Conservation (phyloP, 2,797 vertebrate genomes). For the Lagocephalus sceleratus region DNA sequence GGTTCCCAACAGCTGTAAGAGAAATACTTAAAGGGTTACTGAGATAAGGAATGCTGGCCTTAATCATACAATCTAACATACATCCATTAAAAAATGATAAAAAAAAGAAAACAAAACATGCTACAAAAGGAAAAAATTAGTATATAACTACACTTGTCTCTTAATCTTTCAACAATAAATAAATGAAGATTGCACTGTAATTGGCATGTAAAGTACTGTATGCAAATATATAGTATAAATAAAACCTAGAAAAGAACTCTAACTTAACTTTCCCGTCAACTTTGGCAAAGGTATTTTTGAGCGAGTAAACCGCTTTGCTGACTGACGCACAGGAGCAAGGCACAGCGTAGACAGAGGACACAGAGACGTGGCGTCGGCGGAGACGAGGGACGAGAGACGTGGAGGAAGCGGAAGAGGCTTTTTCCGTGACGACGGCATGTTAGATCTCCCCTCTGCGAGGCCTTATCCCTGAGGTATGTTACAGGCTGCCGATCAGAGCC, state of each 20-base stretch:
- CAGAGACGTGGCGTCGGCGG: slow-evolving; percentile 14
- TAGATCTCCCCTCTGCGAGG: slow-evolving; percentile 82
- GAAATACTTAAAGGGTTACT: slow-evolving; percentile 87
- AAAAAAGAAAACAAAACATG: slow-evolving; percentile 82
- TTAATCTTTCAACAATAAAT: slow-evolving; percentile 99
- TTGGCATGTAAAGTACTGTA: slow-evolving; percentile 99
- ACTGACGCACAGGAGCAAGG: slow-evolving; percentile 76
- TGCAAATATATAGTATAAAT: slow-evolving; percentile 99
- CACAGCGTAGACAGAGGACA: slow-evolving; percentile 78
- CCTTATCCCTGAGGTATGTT: slow-evolving; percentile 94
- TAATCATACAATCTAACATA: slow-evolving; percentile 90
- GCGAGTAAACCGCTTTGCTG: slow-evolving; percentile 89
- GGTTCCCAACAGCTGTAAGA: slow-evolving; percentile 85
- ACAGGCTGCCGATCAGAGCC: slow-evolving; percentile 76
- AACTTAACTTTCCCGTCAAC: slow-evolving; percentile 91
- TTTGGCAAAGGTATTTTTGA: slow-evolving; percentile 95
- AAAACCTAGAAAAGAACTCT: slow-evolving; percentile 91
- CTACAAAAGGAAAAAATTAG: slow-evolving; percentile 89
- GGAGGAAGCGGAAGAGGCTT: slow-evolving; percentile 33
- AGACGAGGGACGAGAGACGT: background rate
- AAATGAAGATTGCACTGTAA: slow-evolving; percentile 99
- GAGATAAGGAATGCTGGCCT: slow-evolving; percentile 92
- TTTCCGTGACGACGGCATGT: slow-evolving; percentile 50
- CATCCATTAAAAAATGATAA: slow-evolving; percentile 78
- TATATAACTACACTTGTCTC: slow-evolving; percentile 94